Base-by-base conservation (phyloP, 2,113 vertebrate genomes). In the Pluvialis apricaria region DNA sequence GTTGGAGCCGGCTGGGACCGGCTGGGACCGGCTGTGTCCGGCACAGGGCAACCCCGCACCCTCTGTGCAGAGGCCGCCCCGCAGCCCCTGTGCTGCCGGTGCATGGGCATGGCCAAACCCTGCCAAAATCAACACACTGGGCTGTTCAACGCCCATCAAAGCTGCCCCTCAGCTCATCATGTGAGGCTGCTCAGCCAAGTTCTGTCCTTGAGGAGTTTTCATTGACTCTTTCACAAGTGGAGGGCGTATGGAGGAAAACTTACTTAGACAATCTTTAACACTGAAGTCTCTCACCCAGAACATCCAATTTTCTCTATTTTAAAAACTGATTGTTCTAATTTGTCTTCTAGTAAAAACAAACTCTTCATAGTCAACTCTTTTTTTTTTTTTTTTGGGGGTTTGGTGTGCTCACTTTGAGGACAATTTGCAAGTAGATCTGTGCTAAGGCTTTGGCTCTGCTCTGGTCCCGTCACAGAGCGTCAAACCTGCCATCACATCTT, bases 261-360 rank as follows among this genome's bases (percentile, higher is more conserved):
- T 77, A 31, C 26, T 61, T 65, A 61, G 47, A 76, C 82, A 75
- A 88, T 44, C 61, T 85, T 79, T 69, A 69, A 31, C 51, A 29
- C 18, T 72, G 58, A 72, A 88, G 9, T 61, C 40, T 88, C 45
- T 94, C 85, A 72, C 3, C 57, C 82, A 79, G 88, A 94, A 85
- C 88, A 95, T 88, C 78, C 44, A 60, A 79, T 94, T 92, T 95
- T 85, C 52, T 82, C 31, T 49, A 15, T 85, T 95, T 88, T 49
- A 65, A 28, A 82, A 93, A 40, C 6, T 58, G 62, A 88, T 88
- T 57, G 17, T 83, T 92, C 49, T 82, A 80, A 95, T 93, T 93
- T 92, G 22, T 79, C 66, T 85, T 90, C 32, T 92, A 88, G 65
- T 83, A 49, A 80, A 88, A 85, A 31, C 42, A 85, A 91, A 28